Percentiles rank a stretch among this genome's conserved stretches.
These are phyloP conservation scores for Nomada hirtipes DNA, from an alignment of 2,888 invertebrate genomes.

Conservation along the genomic window DNA sequence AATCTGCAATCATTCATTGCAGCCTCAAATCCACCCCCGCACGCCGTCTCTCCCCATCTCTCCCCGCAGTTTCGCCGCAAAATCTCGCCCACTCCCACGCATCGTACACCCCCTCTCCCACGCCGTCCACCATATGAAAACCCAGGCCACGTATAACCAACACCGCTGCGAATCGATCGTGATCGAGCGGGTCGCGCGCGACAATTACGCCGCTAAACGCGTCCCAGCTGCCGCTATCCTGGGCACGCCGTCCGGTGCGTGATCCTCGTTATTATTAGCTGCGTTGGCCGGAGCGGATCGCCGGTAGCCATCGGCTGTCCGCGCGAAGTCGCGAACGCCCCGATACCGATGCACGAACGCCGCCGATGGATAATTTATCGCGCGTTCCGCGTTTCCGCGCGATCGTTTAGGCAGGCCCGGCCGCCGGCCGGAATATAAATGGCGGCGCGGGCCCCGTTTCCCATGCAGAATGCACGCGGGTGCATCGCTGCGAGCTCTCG, in stretches of 20 bases:
- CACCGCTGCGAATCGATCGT: too few species aligned
- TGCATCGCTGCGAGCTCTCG: slow-evolving; percentile 1
- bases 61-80: too few species aligned
- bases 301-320: slow-evolving; percentile 33
- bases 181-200: too few species aligned
- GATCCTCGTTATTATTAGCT: slow-evolving; percentile 49
- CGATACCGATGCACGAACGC: slow-evolving; percentile 43
- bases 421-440: slow-evolving; percentile 64
- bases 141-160: too few species aligned
- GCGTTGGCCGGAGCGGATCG: background rate
- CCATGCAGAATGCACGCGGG: slow-evolving; percentile 62
- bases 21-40: too few species aligned
- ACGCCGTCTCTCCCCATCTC: too few species aligned
- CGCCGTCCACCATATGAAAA: too few species aligned
- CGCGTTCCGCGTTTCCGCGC: slow-evolving; percentile 58
- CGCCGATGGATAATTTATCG: slow-evolving; percentile 70
- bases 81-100: too few species aligned
- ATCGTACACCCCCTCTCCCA: too few species aligned
- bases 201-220: background rate
- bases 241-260: background rate
- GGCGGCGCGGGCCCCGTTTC: slow-evolving; percentile 46
- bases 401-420: slow-evolving; percentile 65
- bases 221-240: slow-evolving; percentile 5
- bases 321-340: slow-evolving; percentile 12
- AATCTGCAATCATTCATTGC: too few species aligned